phyloP scores from a whole-genome alignment of 2,888 invertebrate genomes.

The Azorinus chamasolen region DNA sequence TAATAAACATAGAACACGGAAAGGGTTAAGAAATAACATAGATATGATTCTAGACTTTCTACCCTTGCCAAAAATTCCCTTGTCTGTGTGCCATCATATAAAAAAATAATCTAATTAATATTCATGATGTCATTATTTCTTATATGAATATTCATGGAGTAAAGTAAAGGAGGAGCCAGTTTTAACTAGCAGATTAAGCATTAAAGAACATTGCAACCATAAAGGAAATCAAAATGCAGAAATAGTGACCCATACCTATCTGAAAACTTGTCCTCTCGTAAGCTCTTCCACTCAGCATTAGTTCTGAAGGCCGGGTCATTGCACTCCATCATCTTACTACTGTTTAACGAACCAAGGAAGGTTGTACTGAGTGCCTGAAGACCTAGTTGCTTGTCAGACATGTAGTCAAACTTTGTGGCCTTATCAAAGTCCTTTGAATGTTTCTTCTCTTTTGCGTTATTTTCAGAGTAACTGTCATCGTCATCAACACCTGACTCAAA shows the following conservation, averaged over 20 bases:
- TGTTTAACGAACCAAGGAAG: slow-evolving; percentile 60
- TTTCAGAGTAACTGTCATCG: not conserved
- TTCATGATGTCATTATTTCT: too few species aligned
- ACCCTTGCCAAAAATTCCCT: too few species aligned
- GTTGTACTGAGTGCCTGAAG: slow-evolving; percentile 63
- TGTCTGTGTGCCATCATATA: too few species aligned
- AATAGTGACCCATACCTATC: not conserved
- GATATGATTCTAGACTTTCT: too few species aligned
- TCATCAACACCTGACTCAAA: slow-evolving; percentile 22
- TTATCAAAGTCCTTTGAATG: slow-evolving; percentile 5
- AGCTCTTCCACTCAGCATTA: slow-evolving; percentile 43
- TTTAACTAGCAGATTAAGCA: too few species aligned
- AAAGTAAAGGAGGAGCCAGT: too few species aligned
- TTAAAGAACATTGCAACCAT: too few species aligned
- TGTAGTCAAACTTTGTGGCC: not conserved
- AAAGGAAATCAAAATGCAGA: too few species aligned
- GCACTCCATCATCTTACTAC: slow-evolving; percentile 44
- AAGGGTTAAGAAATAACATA: too few species aligned
- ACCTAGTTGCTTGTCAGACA: slow-evolving; percentile 27
- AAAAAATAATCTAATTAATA: too few species aligned
- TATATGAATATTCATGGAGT: too few species aligned
- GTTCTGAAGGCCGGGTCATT: slow-evolving; percentile 42
- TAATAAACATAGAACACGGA: too few species aligned
- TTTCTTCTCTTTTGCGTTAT: not conserved
- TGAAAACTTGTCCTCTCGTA: slow-evolving; percentile 36